Base-by-base conservation (phyloP, 2,797 vertebrate species). In the Pipistrellus pipistrellus region DNA sequence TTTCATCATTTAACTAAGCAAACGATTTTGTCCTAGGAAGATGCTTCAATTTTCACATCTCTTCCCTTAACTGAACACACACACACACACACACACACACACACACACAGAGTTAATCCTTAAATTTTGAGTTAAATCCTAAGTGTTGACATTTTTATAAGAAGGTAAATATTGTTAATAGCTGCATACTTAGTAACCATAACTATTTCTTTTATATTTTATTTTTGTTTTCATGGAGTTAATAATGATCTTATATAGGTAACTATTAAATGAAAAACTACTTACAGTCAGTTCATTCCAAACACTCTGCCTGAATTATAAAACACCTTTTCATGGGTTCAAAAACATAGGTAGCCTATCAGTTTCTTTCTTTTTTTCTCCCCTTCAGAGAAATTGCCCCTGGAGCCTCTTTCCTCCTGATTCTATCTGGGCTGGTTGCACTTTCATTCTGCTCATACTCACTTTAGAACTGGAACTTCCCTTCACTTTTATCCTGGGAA, bases 211-310 rank as follows among this genome's bases (percentile, higher is more conserved):
- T 57, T 72, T 13, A n/a, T 85, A 59, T 62, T 73, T 48, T 0
- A 2, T 46, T 71, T 59, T 75, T 66, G 30, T 38, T 94, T 69
- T 94, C 8, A 35, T 75, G 25, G 4, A 44, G 69, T 93, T 73
- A 32, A 35, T 90, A 32, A 55, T 85, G 81, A 9, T n/a, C 48
- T 66, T 68, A 48, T 5, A 62, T 71, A 44, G 35, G 81, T 71
- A 76, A 68, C 35, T 68, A 68, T 35, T 81, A 84, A 91, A 66
- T 46, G 51, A 73, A 85, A 71, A 80, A n/a, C 25, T 85, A 73
- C 32, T 73, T 80, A 53, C 55, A 4, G 64, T 14, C 7, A 76
- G 18, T 69, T 73, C 4, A 59, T 78, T 96, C 25, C 71, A 72
- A 2, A 75, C 13, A 77, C 27, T 21, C 30, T 66, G 62, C 66